Evolutionary conservation across 2,888 invertebrate genomes (phyloP).

Genomic region (Bombylius major): DNA sequence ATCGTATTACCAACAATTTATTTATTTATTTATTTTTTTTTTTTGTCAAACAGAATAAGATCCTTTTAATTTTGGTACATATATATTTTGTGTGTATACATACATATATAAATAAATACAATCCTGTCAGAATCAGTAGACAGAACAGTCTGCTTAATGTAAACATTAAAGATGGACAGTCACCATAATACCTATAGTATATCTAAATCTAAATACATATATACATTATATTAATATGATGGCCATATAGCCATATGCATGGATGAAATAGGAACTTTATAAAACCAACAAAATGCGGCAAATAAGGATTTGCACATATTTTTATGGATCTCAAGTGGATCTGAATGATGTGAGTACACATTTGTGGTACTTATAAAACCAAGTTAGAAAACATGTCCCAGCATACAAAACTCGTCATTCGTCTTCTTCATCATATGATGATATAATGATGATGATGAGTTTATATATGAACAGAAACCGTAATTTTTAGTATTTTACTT

Average conservation of each 20-base stretch:
- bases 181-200: background rate
- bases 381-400: conserved; percentile 2
- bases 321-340: conserved; percentile 8
- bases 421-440: background rate
- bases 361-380: background rate
- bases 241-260: background rate
- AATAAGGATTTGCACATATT: conserved; percentile 9
- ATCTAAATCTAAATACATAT: background rate
- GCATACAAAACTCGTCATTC: conserved; percentile 4
- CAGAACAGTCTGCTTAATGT: conserved; percentile 1
- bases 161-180: background rate
- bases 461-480: too few species aligned
- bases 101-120: background rate
- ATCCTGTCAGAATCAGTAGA: conserved; percentile 5
- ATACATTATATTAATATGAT: background rate
- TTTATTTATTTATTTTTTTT: too few species aligned
- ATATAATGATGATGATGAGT: too few species aligned
- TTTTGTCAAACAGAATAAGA: too few species aligned
- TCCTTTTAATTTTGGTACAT: background rate
- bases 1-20: background rate
- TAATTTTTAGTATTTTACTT: too few species aligned
- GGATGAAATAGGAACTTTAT: conserved; percentile 2
- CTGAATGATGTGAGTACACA: conserved; percentile 1
- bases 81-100: background rate
- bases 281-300: conserved; percentile 9